Evolutionary conservation across 2,888 invertebrate genomes (phyloP).

Genomic region (Nebria salina): DNA sequence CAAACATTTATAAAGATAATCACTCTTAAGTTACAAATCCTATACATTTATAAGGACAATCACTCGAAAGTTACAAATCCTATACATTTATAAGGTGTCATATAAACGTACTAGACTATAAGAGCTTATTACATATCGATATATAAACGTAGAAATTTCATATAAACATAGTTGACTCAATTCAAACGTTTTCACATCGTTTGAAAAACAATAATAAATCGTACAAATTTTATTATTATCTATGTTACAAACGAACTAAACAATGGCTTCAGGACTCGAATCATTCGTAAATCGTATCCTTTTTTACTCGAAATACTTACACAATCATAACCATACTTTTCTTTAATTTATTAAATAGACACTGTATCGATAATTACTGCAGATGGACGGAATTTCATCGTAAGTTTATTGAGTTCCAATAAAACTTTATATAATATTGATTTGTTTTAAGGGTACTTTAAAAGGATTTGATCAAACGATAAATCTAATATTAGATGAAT

Average conservation of each 20-base stretch:
- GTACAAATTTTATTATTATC: neutral
- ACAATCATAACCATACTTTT: slow-evolving; percentile 33
- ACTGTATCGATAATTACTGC: slow-evolving; percentile 95
- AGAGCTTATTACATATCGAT: too few species aligned
- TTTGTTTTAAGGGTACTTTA: slow-evolving; percentile 78
- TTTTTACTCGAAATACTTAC: slow-evolving; percentile 54
- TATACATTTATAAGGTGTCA: too few species aligned
- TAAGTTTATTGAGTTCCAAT: slow-evolving; percentile 61
- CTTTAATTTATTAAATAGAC: slow-evolving; percentile 62
- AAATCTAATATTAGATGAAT: slow-evolving; percentile 96
- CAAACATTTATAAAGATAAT: too few species aligned
- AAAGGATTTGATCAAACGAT: slow-evolving; percentile 99
- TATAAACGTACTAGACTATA: too few species aligned
- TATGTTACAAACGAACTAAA: neutral
- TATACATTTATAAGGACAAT: too few species aligned
- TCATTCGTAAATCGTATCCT: slow-evolving; percentile 86
- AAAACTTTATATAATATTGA: slow-evolving; percentile 7
- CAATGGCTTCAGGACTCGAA: slow-evolving; percentile 86
- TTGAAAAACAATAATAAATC: neutral
- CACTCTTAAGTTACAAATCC: too few species aligned
- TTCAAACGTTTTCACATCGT: neutral
- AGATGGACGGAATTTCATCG: slow-evolving; percentile 95
- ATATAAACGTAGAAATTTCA: too few species aligned
- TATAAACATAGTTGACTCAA: too few species aligned
- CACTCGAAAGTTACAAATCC: too few species aligned